These are phyloP conservation scores for Darevskia mixta DNA, from an alignment of 2,797 vertebrate genomes.

Conservation along the genomic window DNA sequence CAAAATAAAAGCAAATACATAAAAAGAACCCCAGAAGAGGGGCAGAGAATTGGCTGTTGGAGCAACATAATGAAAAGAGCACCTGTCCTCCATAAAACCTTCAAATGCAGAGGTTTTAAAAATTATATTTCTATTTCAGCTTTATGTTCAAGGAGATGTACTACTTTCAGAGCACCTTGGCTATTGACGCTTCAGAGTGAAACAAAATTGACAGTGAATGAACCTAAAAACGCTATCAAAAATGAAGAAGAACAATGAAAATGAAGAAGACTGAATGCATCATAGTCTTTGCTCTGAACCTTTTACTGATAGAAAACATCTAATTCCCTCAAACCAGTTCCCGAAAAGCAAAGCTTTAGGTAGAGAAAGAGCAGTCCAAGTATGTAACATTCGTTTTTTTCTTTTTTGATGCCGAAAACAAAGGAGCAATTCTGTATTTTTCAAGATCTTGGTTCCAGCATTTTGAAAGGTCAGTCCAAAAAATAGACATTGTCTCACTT, in stretches of 20 bases:
- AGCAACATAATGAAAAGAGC: slow-evolving; percentile 42
- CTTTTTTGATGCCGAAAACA: not conserved
- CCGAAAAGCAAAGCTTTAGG: not conserved
- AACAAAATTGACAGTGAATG: slow-evolving; percentile 36
- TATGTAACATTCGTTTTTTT: not conserved
- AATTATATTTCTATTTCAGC: slow-evolving; percentile 46
- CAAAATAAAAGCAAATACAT: slow-evolving; percentile 10
- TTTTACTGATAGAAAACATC: slow-evolving; percentile 28
- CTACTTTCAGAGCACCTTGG: slow-evolving; percentile 29
- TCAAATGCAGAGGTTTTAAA: slow-evolving; percentile 38
- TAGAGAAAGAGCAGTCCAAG: not conserved
- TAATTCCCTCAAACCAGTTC: not conserved
- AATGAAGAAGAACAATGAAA: slow-evolving; percentile 24
- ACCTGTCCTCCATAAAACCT: slow-evolving; percentile 40
- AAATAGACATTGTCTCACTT: not conserved
- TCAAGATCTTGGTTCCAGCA: not conserved
- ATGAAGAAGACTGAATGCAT: not conserved
- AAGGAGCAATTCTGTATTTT: not conserved
- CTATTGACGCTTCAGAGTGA: slow-evolving; percentile 20
- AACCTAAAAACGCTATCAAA: slow-evolving; percentile 30
- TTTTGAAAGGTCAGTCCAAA: not conserved
- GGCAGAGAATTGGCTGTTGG: slow-evolving; percentile 24
- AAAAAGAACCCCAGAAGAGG: slow-evolving; percentile 14
- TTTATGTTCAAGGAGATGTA: slow-evolving; percentile 45
- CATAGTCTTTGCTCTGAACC: not conserved